Evolutionary conservation across 2,113 vertebrate genomes (phyloP).

Genomic region (Bucco capensis): DNA sequence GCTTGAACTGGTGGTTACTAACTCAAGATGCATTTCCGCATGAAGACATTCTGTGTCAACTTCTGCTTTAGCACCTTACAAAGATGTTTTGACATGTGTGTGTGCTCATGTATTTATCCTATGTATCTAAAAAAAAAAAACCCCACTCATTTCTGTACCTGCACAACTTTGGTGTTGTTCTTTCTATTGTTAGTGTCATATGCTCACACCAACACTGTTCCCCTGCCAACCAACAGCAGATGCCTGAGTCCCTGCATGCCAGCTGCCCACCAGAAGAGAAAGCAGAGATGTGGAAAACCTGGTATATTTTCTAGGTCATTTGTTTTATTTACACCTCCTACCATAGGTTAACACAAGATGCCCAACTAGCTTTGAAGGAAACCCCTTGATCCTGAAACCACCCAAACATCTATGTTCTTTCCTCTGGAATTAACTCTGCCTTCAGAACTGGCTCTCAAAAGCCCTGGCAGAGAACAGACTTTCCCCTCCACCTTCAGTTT

Average conservation of each 20-base stretch:
- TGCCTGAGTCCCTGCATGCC: neutral
- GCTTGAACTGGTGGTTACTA: neutral
- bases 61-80: neutral
- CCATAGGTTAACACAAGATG: neutral
- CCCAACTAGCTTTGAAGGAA: conserved; percentile 15
- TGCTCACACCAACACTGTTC: neutral
- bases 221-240: neutral
- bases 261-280: neutral
- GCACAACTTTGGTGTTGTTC: neutral
- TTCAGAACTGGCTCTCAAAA: neutral
- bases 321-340: neutral
- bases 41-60: neutral
- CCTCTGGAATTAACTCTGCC: neutral
- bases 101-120: neutral
- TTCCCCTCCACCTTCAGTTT: neutral
- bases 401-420: neutral
- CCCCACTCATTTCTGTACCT: neutral
- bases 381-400: conserved; percentile 20
- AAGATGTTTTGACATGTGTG: neutral
- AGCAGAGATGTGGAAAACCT: neutral
- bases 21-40: neutral
- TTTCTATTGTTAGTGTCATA: neutral
- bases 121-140: neutral
- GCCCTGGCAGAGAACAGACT: neutral
- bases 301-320: conserved; percentile 5